These are phyloP conservation scores for Agriopis leucophaearia DNA, from an alignment of 2,888 invertebrate genomes.

Conservation along the genomic window DNA sequence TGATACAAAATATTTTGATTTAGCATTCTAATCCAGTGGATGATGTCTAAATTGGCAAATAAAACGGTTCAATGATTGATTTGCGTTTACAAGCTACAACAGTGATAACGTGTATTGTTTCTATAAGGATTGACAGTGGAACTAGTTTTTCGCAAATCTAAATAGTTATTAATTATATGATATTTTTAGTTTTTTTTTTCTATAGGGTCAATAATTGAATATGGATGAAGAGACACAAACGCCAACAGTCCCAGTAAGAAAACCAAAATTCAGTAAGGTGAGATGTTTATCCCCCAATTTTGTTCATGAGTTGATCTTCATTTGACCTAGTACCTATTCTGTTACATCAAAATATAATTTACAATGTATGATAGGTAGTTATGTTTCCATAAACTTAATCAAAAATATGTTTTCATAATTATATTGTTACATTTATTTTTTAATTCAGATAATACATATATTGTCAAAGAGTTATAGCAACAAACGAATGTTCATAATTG, in stretches of 20 bases:
- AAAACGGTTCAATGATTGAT: constrained; percentile 23
- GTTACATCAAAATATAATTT: constrained; percentile 3
- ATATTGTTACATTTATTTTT: background rate
- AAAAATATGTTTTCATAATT: background rate
- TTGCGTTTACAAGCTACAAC: constrained; percentile 8
- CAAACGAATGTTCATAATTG: background rate
- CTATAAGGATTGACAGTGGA: background rate
- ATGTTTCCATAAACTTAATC: background rate
- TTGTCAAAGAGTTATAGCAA: background rate
- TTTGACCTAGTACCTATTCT: constrained; percentile 18
- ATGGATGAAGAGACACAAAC: constrained; percentile 36
- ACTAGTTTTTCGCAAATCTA: background rate
- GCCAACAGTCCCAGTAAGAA: constrained; percentile 29
- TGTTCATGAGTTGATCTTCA: constrained; percentile 19
- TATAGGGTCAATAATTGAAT: background rate
- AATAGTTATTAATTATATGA: background rate
- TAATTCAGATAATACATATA: background rate
- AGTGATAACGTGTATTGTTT: constrained; percentile 16
- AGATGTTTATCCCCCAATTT: constrained; percentile 2
- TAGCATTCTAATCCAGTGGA: constrained; percentile 9
- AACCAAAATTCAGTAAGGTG: constrained; percentile 30
- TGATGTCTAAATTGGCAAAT: constrained; percentile 28
- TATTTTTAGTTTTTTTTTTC: background rate
- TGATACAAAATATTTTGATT: background rate
- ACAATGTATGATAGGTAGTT: background rate